Base-by-base conservation (phyloP, 1,140 invertebrate genomes). In the Drepana arcuata region DNA sequence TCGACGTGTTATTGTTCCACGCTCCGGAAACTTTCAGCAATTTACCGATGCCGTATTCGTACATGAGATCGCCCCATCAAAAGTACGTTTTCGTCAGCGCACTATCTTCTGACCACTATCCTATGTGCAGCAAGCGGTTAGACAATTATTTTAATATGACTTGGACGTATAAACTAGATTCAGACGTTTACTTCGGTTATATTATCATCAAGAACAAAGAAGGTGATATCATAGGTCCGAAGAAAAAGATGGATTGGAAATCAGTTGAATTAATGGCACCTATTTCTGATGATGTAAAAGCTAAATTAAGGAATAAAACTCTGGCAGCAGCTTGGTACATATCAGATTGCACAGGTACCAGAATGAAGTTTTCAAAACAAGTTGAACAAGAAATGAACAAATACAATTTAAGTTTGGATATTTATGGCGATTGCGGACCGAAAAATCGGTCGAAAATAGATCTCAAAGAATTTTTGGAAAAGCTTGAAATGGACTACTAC, bases 351-450 rank as follows among this genome's bases (percentile, higher is more conserved):
- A 48, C 44, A 7, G 88, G 87, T 45, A 64, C 66, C 1, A 67
- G 91, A 9, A 70, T 87, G 43, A 26, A 68, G 0, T 91, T 87
- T 52, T 88, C 86, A 0, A 36, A 61, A 10, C 63, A 88, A 43
- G 66, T 93, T 1, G 48, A 80, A 29, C 73, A 82, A 16, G 68
- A 86, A 47, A 83, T 92, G 27, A 28, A 56, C 2, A 41, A 52
- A 31, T 64, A n/a, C n/a, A n/a, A n/a, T n/a, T 35, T 66, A 11
- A 18, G 5, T 1, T 82, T 93, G 0, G 90, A 92, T 61, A 80
- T 91, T n/a, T 93, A 87, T 48, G 92, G 92, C n/a, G 40, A 27
- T 0, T 93, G 92, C 69, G 85, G 85, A 3, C 31, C 29, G 2
- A 16, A 59, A 0, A 36, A 46, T 2, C 86, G 84, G 43, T 26